A percentile compares a stretch with the other conserved stretches of the same genome.
Evolutionary conservation across 2,888 invertebrate species (phyloP).

Genomic region (Halictus quadricinctus): DNA sequence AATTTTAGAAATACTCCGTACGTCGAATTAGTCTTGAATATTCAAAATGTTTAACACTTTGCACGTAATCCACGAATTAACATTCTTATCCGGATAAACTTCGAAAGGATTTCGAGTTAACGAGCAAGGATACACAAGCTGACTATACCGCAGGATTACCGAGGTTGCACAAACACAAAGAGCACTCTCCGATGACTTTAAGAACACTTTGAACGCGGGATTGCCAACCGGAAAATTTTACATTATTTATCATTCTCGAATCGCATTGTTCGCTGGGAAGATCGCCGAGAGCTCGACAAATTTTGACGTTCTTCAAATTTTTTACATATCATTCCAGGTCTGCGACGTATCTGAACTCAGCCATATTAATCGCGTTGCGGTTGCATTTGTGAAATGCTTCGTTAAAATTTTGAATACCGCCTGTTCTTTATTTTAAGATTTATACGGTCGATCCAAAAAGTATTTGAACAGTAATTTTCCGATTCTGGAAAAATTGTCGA

Average conservation of each 20-base stretch:
- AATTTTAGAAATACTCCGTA: too few relatives aligned
- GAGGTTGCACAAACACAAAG: not conserved
- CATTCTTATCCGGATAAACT: not conserved
- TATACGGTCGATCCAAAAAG: too few relatives aligned
- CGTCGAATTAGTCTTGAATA: too few relatives aligned
- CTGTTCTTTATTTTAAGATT: not conserved
- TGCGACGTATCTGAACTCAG: not conserved
- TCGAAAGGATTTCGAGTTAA: not conserved
- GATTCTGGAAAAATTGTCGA: too few relatives aligned
- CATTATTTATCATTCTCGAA: conserved; percentile 47
- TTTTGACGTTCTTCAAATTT: too few relatives aligned
- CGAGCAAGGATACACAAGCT: not conserved
- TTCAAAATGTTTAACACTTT: not conserved
- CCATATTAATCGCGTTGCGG: not conserved
- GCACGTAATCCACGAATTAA: not conserved
- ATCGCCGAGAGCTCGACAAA: not conserved
- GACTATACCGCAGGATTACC: not conserved
- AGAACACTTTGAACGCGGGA: not conserved
- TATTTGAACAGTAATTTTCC: too few relatives aligned
- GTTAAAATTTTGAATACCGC: not conserved
- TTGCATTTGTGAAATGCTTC: not conserved
- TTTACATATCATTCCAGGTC: not conserved
- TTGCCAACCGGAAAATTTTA: not conserved
- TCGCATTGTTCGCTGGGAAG: not conserved
- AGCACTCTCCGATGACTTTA: not conserved